A percentile compares a stretch with the other conserved stretches of the same genome.
phyloP scores from a whole-genome alignment of 2,888 invertebrate species.

The Gastrophysa polygoni region DNA sequence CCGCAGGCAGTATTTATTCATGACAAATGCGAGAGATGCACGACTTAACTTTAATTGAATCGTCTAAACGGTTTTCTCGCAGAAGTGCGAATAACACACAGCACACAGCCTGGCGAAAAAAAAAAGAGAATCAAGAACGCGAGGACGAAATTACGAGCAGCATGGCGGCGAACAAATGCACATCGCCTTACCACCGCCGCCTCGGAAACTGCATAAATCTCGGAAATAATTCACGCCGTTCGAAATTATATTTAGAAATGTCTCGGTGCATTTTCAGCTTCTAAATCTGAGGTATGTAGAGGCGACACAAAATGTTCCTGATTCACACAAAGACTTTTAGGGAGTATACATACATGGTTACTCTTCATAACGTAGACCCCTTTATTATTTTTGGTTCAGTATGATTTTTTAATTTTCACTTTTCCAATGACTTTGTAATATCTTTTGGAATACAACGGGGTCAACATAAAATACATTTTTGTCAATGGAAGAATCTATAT shows the following conservation, averaged over 20 bases:
- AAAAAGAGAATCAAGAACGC: too few species aligned
- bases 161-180: not conserved
- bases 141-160: slow-evolving; percentile 6
- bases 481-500: too few species aligned
- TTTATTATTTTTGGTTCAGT: too few species aligned
- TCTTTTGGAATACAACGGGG: too few species aligned
- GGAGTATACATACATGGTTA: not conserved
- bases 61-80: slow-evolving; percentile 32
- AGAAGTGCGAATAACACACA: slow-evolving; percentile 31
- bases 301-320: not conserved
- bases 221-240: slow-evolving; percentile 7
- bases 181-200: not conserved
- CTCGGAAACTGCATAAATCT: slow-evolving; percentile 3
- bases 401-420: too few species aligned
- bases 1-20: not conserved
- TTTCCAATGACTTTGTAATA: too few species aligned
- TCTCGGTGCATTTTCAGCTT: not conserved
- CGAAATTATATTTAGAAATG: slow-evolving; percentile 17
- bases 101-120: slow-evolving; percentile 7
- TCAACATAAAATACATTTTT: too few species aligned
- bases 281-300: not conserved
- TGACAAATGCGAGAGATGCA: slow-evolving; percentile 24
- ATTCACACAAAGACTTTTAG: not conserved
- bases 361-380: not conserved
- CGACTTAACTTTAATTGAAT: slow-evolving; percentile 30